These are phyloP conservation scores for Isoperla grammatica DNA, from an alignment of 2,888 invertebrate genomes.

Conservation along the genomic window DNA sequence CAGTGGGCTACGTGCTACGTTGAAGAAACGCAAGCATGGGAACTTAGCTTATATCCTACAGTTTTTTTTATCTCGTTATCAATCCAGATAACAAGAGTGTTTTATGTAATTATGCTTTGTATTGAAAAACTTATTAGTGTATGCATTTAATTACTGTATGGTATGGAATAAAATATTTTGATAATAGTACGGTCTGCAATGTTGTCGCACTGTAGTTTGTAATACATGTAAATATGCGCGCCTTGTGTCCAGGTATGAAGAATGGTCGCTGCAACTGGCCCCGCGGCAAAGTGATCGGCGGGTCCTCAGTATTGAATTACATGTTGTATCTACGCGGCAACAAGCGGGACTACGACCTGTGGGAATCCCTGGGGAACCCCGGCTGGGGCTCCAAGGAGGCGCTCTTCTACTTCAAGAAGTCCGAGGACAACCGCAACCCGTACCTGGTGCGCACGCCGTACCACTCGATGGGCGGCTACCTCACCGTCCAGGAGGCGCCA, in stretches of 20 bases:
- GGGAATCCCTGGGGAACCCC: conserved; percentile 80
- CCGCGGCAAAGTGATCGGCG: conserved; percentile 86
- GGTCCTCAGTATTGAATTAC: conserved; percentile 83
- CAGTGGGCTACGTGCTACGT: too few relatives aligned
- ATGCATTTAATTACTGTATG: too few relatives aligned
- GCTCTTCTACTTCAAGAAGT: conserved; percentile 81
- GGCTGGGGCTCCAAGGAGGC: conserved; percentile 84
- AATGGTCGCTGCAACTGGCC: conserved; percentile 85
- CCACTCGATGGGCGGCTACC: conserved; percentile 55
- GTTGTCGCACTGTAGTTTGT: too few relatives aligned
- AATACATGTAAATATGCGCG: too few relatives aligned
- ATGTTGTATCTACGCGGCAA: conserved; percentile 90
- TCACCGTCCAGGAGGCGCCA: conserved; percentile 81
- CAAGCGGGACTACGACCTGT: conserved; percentile 80
- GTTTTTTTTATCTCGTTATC: too few relatives aligned
- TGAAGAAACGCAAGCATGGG: too few relatives aligned
- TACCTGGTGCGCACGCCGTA: conserved; percentile 73
- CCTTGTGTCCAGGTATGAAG: conserved; percentile 64
- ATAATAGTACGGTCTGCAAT: too few relatives aligned
- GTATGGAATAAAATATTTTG: too few relatives aligned
- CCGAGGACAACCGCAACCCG: conserved; percentile 85
- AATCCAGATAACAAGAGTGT: too few relatives aligned
- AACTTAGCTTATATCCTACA: too few relatives aligned
- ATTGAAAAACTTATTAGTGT: too few relatives aligned
- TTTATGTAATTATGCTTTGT: too few relatives aligned